These are phyloP conservation scores for Macroglossus sobrinus DNA, from an alignment of 2,113 vertebrate species.

Conservation along the genomic window DNA sequence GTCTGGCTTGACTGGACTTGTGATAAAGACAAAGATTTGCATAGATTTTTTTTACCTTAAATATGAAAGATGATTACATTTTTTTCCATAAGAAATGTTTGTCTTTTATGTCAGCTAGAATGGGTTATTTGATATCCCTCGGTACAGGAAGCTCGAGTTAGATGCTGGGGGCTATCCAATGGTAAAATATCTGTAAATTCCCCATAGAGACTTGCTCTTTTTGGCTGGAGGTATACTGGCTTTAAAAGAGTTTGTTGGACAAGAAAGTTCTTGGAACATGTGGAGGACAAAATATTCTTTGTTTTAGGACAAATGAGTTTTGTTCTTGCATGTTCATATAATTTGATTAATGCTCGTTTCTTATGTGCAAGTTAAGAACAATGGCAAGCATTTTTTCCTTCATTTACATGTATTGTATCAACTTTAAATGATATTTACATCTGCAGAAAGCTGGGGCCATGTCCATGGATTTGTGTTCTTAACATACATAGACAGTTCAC, in stretches of 20 bases:
- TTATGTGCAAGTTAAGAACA: constrained; percentile 36
- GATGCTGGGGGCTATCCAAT: background rate
- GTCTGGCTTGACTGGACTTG: constrained; percentile 27
- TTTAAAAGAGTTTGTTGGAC: constrained; percentile 70
- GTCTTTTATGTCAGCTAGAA: background rate
- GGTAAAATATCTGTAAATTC: constrained; percentile 68
- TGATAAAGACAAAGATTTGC: constrained; percentile 42
- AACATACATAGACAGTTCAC: background rate
- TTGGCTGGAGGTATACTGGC: constrained; percentile 76
- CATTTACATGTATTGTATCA: background rate
- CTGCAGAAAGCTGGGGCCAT: background rate
- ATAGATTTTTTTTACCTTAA: constrained; percentile 41
- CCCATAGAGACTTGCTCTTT: constrained; percentile 73
- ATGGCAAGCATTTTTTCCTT: constrained; percentile 14
- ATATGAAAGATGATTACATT: constrained; percentile 54
- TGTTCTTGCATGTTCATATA: constrained; percentile 62
- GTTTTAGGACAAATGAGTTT: constrained; percentile 58
- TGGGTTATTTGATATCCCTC: background rate
- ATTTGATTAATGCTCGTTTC: constrained; percentile 30
- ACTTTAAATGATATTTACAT: background rate
- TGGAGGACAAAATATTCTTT: constrained; percentile 65
- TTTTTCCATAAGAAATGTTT: constrained; percentile 32
- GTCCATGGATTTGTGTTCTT: background rate
- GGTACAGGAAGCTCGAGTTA: constrained; percentile 30
- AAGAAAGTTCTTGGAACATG: constrained; percentile 50